These are phyloP conservation scores for Trachythela sp. DNA, from an alignment of 64 coral and sea anemone species.

Conservation along the genomic window DNA sequence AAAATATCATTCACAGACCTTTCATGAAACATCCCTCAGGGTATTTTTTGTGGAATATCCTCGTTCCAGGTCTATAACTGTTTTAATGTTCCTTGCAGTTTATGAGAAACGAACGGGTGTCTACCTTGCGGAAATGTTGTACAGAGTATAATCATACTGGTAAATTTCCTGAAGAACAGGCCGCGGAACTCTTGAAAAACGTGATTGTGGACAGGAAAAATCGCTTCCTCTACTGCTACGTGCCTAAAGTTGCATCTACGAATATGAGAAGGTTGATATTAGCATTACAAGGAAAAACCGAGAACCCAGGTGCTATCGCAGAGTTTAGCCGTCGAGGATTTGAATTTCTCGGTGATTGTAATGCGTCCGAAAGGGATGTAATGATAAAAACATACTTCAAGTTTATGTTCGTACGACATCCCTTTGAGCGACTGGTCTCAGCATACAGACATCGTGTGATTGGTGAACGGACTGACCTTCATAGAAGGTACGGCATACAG, in stretches of 20 bases:
- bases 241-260: constrained; percentile 2
- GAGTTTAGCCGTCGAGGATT: background rate
- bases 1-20: no score
- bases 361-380: background rate
- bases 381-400: constrained; percentile 14
- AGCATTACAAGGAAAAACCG: background rate
- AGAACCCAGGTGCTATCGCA: background rate
- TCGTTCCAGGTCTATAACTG: no score
- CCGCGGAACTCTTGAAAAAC: background rate
- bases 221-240: background rate
- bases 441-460: background rate
- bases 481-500: background rate
- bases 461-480: background rate
- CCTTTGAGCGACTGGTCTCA: background rate
- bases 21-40: no score
- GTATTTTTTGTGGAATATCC: no score
- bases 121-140: background rate
- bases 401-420: background rate
- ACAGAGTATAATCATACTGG: background rate
- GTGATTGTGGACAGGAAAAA: background rate
- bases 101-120: background rate
- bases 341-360: constrained; percentile 5
- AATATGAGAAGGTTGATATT: background rate
- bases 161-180: background rate
- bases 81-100: background rate